Percentiles rank a stretch among this genome's conserved stretches.
phyloP scores from a whole-genome alignment of 2,888 invertebrate genomes.

The Prostheceraeus crozeri region DNA sequence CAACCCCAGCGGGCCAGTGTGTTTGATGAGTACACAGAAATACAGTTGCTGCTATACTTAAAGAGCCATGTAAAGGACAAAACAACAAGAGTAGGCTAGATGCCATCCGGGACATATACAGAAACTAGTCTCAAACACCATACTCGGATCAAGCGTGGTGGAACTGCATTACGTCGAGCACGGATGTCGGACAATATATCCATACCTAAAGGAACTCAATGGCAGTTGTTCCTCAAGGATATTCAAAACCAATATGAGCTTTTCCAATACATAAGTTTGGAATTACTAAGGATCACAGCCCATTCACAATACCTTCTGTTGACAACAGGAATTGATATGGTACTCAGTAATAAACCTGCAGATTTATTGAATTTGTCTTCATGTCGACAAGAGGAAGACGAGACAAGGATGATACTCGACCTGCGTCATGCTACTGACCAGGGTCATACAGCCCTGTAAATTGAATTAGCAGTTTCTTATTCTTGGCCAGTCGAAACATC shows the following conservation, averaged over 20 bases:
- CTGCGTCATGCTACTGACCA: constrained; percentile 11
- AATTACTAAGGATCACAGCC: constrained; percentile 19
- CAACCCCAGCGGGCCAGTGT: constrained; percentile 30
- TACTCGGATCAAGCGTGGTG: constrained; percentile 22
- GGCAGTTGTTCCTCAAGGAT: constrained; percentile 27
- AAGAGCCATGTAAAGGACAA: constrained; percentile 13
- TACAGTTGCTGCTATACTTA: constrained; percentile 25
- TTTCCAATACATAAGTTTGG: constrained; percentile 11
- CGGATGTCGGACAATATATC: constrained; percentile 19
- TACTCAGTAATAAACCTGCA: constrained; percentile 20
- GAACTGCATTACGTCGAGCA: constrained; percentile 18
- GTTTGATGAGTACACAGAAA: constrained; percentile 29
- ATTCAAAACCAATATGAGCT: constrained; percentile 18
- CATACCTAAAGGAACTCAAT: constrained; percentile 20
- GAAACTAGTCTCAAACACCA: constrained; percentile 11
- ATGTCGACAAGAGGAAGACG: constrained; percentile 21
- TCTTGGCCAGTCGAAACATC: too few relatives aligned
- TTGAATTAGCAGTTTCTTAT: too few relatives aligned
- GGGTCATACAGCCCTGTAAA: constrained; percentile 27
- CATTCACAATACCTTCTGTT: constrained; percentile 16
- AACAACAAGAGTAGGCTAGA: constrained; percentile 27
- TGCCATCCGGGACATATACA: constrained; percentile 23
- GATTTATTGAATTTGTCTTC: constrained; percentile 17
- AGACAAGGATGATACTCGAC: too few relatives aligned
- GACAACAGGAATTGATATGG: constrained; percentile 11